Percentiles rank a stretch among this genome's conserved stretches.
phyloP scores from a whole-genome alignment of 2,113 vertebrate genomes.

The Bombycilla garrulus region DNA sequence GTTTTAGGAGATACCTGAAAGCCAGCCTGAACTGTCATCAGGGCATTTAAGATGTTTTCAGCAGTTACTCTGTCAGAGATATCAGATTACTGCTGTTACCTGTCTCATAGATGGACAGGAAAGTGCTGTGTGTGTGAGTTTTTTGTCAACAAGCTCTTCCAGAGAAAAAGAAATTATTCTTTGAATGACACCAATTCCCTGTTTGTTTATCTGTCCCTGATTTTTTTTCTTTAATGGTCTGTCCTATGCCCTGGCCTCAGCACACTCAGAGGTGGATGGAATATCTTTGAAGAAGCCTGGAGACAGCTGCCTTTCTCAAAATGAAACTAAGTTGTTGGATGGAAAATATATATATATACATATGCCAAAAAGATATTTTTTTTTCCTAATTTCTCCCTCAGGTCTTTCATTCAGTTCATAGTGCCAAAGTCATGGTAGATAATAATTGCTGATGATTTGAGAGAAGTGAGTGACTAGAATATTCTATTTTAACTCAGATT shows the following conservation, averaged over 20 bases:
- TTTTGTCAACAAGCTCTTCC: not conserved
- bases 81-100: slow-evolving; percentile 5
- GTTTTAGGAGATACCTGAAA: not conserved
- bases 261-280: not conserved
- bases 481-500: not conserved
- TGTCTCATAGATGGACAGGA: not conserved
- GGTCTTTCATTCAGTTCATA: not conserved
- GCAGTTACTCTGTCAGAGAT: not conserved
- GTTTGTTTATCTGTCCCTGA: not conserved
- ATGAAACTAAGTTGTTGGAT: not conserved
- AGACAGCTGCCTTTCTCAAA: not conserved
- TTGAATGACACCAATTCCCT: not conserved
- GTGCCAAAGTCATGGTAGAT: not conserved
- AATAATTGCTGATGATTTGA: not conserved
- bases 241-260: not conserved
- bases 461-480: not conserved
- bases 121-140: not conserved
- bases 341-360: not conserved
- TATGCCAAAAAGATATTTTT: not conserved
- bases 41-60: not conserved
- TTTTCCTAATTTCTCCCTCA: not conserved
- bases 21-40: not conserved
- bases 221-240: not conserved
- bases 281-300: not conserved
- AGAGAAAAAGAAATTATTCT: not conserved